phyloP scores from a whole-genome alignment of 2,113 vertebrate genomes.

The Ibidorhyncha struthersii region DNA sequence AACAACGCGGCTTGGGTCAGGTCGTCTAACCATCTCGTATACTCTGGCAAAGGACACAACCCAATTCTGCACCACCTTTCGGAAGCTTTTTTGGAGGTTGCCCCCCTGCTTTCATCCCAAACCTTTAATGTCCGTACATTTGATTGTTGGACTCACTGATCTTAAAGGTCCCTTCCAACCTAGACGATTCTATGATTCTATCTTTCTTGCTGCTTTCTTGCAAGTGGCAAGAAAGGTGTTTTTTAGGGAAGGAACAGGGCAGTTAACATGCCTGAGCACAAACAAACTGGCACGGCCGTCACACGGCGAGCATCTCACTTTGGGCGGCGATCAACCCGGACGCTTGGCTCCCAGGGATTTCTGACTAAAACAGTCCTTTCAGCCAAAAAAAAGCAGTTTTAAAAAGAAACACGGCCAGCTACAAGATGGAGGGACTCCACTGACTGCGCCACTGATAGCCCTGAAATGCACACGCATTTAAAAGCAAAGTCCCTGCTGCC shows the following conservation, averaged over 20 bases:
- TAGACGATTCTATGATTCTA: too few species aligned
- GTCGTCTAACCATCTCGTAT: not conserved
- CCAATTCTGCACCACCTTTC: not conserved
- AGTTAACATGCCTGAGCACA: not conserved
- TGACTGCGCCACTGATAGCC: fast-evolving
- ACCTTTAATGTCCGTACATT: fast-evolving
- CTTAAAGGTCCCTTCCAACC: too few species aligned
- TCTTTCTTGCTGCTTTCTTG: not conserved
- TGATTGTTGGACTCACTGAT: too few species aligned
- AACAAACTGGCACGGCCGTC: fast-evolving
- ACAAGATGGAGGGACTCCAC: not conserved
- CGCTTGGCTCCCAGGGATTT: not conserved
- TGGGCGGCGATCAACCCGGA: not conserved
- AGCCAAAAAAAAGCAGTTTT: not conserved
- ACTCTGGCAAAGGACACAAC: not conserved
- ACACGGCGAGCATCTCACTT: not conserved
- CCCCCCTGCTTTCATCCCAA: not conserved
- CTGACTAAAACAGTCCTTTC: not conserved
- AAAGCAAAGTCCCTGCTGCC: not conserved
- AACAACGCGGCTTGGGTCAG: fast-evolving
- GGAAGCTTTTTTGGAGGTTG: not conserved
- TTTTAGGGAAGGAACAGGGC: not conserved
- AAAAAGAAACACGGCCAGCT: not conserved
- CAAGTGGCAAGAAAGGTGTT: not conserved
- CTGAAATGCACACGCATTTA: not conserved